A percentile compares a stretch with the other conserved stretches of the same genome.
phyloP scores from a whole-genome alignment of 2,113 vertebrate genomes.

The Genyomyrus donnyi region DNA sequence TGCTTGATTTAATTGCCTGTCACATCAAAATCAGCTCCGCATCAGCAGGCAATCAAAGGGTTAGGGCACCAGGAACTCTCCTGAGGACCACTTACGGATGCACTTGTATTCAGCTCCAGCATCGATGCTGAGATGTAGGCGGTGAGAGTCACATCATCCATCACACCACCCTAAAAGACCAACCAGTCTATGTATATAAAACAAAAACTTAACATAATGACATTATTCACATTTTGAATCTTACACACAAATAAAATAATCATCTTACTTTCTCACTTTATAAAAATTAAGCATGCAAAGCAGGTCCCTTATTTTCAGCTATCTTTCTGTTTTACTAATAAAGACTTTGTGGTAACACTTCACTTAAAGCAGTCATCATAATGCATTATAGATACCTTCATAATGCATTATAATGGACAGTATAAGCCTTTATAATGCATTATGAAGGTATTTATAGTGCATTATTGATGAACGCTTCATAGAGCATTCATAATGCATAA shows the following conservation, averaged over 20 bases:
- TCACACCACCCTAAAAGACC: conserved; percentile 63
- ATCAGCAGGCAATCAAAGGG: background rate
- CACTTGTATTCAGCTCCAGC: conserved; percentile 53
- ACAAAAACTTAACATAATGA: background rate
- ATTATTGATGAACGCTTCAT: no score
- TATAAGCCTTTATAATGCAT: no score
- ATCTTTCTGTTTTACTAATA: background rate
- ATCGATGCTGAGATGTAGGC: conserved; percentile 62
- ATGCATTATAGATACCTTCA: no score
- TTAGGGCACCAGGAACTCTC: no score
- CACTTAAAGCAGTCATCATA: no score
- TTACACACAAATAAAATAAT: background rate
- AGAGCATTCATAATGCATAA: no score
- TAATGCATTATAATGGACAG: no score
- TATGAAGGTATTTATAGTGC: no score
- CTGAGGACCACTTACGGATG: conserved; percentile 36
- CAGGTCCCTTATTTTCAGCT: background rate
- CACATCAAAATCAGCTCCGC: background rate
- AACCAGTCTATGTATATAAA: background rate
- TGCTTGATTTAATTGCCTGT: background rate
- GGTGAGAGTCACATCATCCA: conserved; percentile 64
- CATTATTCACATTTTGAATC: background rate
- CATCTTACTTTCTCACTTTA: background rate
- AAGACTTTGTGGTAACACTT: background rate
- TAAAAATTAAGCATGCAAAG: background rate